Base-by-base conservation (phyloP, 2,113 vertebrate genomes). In the Paramisgurnus dabryanus region DNA sequence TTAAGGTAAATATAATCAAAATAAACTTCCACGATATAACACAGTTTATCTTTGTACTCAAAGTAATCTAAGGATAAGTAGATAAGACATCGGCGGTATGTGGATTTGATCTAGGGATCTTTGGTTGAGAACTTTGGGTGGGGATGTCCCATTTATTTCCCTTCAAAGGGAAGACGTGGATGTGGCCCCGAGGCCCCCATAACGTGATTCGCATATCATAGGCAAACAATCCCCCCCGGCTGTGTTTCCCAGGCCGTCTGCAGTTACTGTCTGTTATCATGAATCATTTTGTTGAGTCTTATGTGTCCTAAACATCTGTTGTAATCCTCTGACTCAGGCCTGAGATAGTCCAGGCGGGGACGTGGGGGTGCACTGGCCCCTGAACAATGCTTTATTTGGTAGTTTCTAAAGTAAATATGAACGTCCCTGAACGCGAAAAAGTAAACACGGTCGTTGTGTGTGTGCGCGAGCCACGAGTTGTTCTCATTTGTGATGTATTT, bases 331-430 rank as follows among this genome's bases (percentile, higher is more conserved):
- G 2, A 9, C 40, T 40, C 47, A 15, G 47, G 10, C 27, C 9
- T 55, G 61, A 55, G 61, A 65, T 8, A 45, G 57, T 74, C 72
- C n/a, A 12, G 57, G 55, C 10, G 50, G 50, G 58, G 43, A 3
- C 53, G 50, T 27, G 49, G 70, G 55, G 65, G 3, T 34, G n/a
- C 65, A 65, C 22, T 63, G 39, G 12, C 47, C 68, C 40, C 6
- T 50, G 22, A 66, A 58, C 58, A 70, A 50, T 17, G 45, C 77
- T 80, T 80, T 76, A 80, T 76, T 80, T 80, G 66, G 78, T 27
- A 80, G 47, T 13, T 58, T 22, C 50, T 71, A 53, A 6, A n/a
- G 57, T 55, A 67, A 82, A 74, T 43, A 43, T 66, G 27, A 10
- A 53, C 18, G 55, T 27, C 53, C 12, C 22, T 63, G 41, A 41